phyloP scores from a whole-genome alignment of 2,113 vertebrate species.

The Rhabdornis inornatus region DNA sequence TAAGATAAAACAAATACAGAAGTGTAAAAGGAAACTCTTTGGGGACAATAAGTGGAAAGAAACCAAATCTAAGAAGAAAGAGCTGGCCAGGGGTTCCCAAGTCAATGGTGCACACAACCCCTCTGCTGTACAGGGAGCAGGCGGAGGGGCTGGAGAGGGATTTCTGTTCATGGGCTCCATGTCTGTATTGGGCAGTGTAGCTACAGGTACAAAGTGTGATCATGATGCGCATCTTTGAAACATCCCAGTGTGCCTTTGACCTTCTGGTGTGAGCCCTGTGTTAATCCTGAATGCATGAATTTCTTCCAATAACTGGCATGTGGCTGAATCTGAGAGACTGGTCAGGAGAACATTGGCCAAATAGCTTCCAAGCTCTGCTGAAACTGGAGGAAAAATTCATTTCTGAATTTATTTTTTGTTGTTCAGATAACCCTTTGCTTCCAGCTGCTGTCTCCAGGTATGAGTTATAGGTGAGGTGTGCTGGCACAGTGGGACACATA shows the following conservation, averaged over 20 bases:
- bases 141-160: neutral
- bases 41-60: neutral
- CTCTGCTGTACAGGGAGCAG: accelerated
- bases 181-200: neutral
- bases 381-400: neutral
- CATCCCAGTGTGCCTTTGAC: neutral
- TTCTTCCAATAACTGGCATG: neutral
- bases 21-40: neutral
- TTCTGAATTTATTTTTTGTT: neutral
- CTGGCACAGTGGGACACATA: accelerated
- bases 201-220: neutral
- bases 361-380: neutral
- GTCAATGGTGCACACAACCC: accelerated
- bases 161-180: accelerated
- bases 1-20: neutral
- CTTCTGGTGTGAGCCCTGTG: neutral
- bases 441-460: neutral
- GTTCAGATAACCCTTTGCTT: neutral
- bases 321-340: neutral
- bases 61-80: neutral
- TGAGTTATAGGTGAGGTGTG: neutral
- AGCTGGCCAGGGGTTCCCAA: neutral
- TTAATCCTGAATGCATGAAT: neutral
- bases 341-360: accelerated
- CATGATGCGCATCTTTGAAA: neutral